Evolutionary conservation across 2,113 vertebrate genomes (phyloP).

Genomic region (Holacanthus passer): DNA sequence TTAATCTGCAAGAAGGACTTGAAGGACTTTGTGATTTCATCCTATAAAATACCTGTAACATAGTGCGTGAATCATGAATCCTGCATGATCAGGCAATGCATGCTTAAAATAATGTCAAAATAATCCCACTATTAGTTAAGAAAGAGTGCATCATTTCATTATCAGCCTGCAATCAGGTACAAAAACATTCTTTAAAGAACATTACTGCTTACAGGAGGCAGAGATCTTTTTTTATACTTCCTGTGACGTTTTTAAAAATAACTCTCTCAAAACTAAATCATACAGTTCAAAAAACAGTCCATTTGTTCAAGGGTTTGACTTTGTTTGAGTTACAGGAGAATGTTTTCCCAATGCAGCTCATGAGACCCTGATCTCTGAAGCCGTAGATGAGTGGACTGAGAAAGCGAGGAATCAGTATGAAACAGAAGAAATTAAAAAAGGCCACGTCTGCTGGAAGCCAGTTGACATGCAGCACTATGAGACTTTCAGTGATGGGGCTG

Average conservation of each 20-base stretch:
- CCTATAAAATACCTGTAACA: too few relatives aligned
- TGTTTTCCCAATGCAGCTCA: constrained; percentile 56
- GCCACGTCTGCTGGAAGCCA: constrained; percentile 65
- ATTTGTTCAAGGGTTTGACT: background rate
- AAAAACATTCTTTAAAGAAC: too few relatives aligned
- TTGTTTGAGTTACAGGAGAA: constrained; percentile 53
- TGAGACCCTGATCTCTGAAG: constrained; percentile 79
- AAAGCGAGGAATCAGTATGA: constrained; percentile 80
- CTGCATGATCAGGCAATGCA: too few relatives aligned
- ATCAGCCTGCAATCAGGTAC: too few relatives aligned
- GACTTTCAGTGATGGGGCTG: constrained; percentile 67
- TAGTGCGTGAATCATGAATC: too few relatives aligned
- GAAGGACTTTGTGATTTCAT: too few relatives aligned
- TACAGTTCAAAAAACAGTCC: background rate
- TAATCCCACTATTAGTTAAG: background rate
- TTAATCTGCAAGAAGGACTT: too few relatives aligned
- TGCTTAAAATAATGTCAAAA: background rate
- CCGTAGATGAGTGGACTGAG: constrained; percentile 85
- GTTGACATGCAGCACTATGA: constrained; percentile 10
- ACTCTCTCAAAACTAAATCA: background rate
- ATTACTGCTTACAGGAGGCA: background rate
- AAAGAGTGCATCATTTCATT: too few relatives aligned
- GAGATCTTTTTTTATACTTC: background rate
- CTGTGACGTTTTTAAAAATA: background rate
- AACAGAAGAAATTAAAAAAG: constrained; percentile 80